A percentile compares a stretch with the other conserved stretches of the same genome.
phyloP scores from a whole-genome alignment of 1,140 invertebrate species.

The Pararge aegeria region DNA sequence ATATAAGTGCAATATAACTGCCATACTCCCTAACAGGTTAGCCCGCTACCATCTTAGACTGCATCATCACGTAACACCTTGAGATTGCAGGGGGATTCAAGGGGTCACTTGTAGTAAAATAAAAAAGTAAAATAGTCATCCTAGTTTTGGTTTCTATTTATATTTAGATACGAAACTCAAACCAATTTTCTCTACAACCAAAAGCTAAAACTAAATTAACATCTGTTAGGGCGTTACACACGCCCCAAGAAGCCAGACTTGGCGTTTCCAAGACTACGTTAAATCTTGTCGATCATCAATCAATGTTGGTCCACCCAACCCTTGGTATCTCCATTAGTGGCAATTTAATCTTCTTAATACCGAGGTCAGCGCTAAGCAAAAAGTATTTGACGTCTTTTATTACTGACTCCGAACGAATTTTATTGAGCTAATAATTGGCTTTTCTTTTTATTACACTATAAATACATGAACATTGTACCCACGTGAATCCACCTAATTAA shows the following conservation, averaged over 20 bases:
- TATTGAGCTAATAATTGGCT: neutral
- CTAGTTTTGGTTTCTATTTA: no score
- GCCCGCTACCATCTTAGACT: no score
- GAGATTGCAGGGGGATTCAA: no score
- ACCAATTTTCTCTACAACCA: no score
- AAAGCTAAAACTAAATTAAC: no score
- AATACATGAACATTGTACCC: neutral
- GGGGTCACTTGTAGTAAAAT: no score
- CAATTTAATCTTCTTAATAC: conserved; percentile 33
- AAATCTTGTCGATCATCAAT: conserved; percentile 26
- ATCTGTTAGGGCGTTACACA: neutral
- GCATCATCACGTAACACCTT: no score
- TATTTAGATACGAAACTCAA: no score
- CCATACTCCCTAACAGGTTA: no score
- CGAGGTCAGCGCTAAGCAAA: conserved; percentile 20
- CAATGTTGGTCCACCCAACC: conserved; percentile 24
- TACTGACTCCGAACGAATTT: neutral
- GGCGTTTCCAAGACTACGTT: conserved; percentile 11
- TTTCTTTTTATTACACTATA: neutral
- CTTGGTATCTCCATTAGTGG: conserved; percentile 27
- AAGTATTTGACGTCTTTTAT: conserved; percentile 19
- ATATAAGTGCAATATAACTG: no score
- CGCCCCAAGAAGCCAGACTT: neutral
- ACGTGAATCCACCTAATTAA: neutral
- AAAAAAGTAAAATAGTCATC: no score